A percentile compares a stretch with the other conserved stretches of the same genome.
Conservation (phyloP, 2,888 invertebrate genomes). For the Eilema griseolum region DNA sequence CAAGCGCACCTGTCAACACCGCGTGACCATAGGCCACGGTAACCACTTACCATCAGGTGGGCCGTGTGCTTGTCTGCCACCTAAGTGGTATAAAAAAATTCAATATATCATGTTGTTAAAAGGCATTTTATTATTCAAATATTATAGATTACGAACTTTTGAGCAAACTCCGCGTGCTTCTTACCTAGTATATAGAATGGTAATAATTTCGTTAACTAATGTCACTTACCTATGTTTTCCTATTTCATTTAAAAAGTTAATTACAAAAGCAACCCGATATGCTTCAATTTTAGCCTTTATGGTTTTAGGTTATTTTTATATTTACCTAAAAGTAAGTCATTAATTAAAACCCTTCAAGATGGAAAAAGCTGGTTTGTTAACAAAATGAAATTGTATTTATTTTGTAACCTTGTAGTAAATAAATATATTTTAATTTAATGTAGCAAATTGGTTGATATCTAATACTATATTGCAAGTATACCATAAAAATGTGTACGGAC, state of each 20-base stretch:
- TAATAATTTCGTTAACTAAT: neutral
- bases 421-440: too few relatives aligned
- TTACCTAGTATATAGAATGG: too few relatives aligned
- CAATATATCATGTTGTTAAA: too few relatives aligned
- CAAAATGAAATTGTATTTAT: slow-evolving; percentile 1
- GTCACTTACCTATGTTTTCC: neutral
- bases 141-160: too few relatives aligned
- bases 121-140: too few relatives aligned
- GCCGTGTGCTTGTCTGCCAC: too few relatives aligned
- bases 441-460: neutral
- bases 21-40: too few relatives aligned
- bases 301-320: neutral
- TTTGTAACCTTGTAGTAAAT: too few relatives aligned
- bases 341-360: neutral
- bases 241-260: neutral
- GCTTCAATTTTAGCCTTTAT: neutral
- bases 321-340: neutral
- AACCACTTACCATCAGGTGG: too few relatives aligned
- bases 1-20: too few relatives aligned
- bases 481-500: neutral
- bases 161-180: too few relatives aligned
- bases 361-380: neutral
- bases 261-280: neutral
- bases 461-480: neutral
- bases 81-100: too few relatives aligned